Conservation (phyloP, 92 coral and sea anemone genomes). For the Porites cylindrica region DNA sequence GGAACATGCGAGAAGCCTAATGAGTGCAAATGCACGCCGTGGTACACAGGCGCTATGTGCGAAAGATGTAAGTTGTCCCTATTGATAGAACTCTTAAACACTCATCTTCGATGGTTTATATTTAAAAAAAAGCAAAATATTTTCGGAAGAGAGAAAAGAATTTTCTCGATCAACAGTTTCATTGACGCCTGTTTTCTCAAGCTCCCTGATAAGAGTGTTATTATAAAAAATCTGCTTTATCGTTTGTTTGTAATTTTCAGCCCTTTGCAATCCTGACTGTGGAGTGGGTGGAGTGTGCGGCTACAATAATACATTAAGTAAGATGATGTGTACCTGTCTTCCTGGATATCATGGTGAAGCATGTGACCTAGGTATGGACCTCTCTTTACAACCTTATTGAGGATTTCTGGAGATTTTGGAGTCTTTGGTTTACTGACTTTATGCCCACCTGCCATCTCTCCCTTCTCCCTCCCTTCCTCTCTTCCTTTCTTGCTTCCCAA, state of each 20-base stretch:
- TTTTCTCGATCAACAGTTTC: too few relatives aligned
- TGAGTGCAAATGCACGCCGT: conserved; percentile 53
- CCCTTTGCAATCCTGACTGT: conserved; percentile 39
- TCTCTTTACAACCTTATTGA: too few relatives aligned
- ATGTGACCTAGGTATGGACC: conserved; percentile 49
- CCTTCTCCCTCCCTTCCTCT: background rate
- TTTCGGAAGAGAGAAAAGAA: too few relatives aligned
- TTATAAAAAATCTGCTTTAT: background rate
- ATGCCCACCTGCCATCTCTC: background rate
- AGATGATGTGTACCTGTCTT: conserved; percentile 34
- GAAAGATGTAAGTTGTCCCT: conserved; percentile 28
- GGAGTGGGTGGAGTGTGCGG: conserved; percentile 66
- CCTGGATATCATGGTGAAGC: conserved; percentile 58
- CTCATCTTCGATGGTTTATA: background rate
- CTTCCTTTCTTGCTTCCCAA: background rate
- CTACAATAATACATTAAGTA: background rate
- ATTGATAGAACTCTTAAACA: background rate
- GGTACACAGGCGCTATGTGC: conserved; percentile 48
- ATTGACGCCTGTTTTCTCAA: too few relatives aligned
- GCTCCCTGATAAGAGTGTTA: too few relatives aligned
- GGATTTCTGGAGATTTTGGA: too few relatives aligned
- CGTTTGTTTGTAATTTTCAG: conserved; percentile 21
- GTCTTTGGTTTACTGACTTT: too few relatives aligned
- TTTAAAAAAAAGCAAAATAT: too few relatives aligned
- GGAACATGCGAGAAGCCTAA: conserved; percentile 65